phyloP scores from a whole-genome alignment of 2,113 vertebrate species.

The Prionailurus viverrinus region DNA sequence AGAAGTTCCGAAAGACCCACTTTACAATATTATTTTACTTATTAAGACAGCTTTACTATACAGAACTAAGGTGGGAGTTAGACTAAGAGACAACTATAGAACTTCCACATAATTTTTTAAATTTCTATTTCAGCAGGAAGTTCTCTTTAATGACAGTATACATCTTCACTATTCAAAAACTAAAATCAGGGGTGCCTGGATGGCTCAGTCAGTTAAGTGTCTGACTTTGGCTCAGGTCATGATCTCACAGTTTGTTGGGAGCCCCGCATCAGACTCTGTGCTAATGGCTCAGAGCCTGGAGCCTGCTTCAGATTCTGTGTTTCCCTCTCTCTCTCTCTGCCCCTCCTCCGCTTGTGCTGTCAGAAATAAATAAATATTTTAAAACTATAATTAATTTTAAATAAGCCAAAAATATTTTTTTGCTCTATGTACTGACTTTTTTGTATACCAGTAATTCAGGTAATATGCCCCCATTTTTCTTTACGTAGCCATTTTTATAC shows the following conservation, averaged over 20 bases:
- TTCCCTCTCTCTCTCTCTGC: too few species aligned
- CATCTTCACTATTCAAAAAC: slow-evolving; percentile 79
- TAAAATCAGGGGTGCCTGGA: slow-evolving; percentile 55
- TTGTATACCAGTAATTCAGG: neutral
- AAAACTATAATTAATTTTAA: slow-evolving; percentile 78
- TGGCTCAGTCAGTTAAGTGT: too few species aligned
- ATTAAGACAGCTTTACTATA: neutral
- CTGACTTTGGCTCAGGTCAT: too few species aligned
- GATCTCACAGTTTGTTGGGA: too few species aligned
- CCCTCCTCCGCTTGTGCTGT: too few species aligned
- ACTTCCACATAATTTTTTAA: slow-evolving; percentile 61
- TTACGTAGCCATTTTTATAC: slow-evolving; percentile 14
- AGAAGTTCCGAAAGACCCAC: slow-evolving; percentile 14
- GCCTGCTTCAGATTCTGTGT: too few species aligned
- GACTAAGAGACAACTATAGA: neutral
- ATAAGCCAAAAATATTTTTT: slow-evolving; percentile 69
- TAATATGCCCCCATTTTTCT: neutral
- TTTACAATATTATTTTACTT: neutral
- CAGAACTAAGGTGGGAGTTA: neutral
- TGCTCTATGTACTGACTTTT: slow-evolving; percentile 6
- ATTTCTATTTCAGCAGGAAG: slow-evolving; percentile 61
- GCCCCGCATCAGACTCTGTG: too few species aligned
- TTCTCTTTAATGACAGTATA: slow-evolving; percentile 77
- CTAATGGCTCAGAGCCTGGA: too few species aligned
- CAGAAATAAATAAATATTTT: too few species aligned